Base-by-base conservation (phyloP, 64 coral and sea anemone species). In the Acropora tenuis region DNA sequence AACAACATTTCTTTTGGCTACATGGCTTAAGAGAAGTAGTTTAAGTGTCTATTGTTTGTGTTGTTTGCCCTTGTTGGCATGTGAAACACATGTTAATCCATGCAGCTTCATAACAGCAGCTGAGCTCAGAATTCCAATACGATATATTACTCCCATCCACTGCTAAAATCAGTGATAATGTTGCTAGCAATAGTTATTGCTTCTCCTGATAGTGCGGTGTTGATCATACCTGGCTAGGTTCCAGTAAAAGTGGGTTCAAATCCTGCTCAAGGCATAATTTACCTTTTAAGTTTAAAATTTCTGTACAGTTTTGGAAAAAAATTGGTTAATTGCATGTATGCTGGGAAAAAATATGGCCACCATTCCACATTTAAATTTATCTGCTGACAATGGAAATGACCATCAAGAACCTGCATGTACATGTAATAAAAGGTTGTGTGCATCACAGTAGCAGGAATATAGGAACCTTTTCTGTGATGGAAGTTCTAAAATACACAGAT, bases 401-500 rank as follows among this genome's bases (percentile, higher is more conserved):
- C 74, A 76, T 76, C 74, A 76, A 76, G 40, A 43, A 76, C 74
- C 74, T 76, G 45, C 44, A 43, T 76, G 74, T 46, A 76, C 74
- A 76, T 76, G 74, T 76, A 76, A 76, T 76, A 76, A 76, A 8
- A 76, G 74, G 42, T 76, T 76, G 74, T 76, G 44, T 76, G 40
- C 41, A 76, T 76, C 74, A 76, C n/a, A 44, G 74, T 76, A 76
- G 50, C 50, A 63, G 19, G 65, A 45, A 66, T 47, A 84, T 42
- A 69, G 19, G 19, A 69, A 69, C 81, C 20, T 84, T 84, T 69
- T 63, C 57, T 84, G 55, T 47, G 44, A 69, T 84, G 59, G 81
- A 69, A 78, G 50, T n/a, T 89, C 87, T 68, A 74, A 19, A 74
- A 91, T 69, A 41, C 78, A 67, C 11, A 80, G 78, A 82, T 91